A percentile compares a stretch with the other conserved stretches of the same genome.
Conservation (phyloP, 2,113 vertebrate species). For the Hyla sarda region DNA sequence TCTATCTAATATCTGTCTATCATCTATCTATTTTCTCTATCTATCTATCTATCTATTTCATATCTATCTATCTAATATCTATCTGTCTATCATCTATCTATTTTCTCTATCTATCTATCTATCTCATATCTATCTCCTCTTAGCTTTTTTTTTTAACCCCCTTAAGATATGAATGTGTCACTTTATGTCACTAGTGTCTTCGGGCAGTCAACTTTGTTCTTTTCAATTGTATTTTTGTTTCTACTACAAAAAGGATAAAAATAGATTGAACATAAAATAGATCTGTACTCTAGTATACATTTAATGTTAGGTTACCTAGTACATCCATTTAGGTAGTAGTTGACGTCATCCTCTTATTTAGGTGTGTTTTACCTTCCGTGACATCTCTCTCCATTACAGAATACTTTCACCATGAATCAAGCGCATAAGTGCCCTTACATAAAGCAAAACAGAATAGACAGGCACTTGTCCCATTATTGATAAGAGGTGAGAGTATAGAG, state of each 20-base stretch:
- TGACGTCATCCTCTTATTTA: neutral
- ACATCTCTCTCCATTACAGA: neutral
- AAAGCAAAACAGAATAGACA: neutral
- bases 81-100: too few species aligned
- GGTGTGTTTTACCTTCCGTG: conserved; percentile 19
- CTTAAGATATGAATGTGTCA: too few species aligned
- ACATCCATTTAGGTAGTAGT: neutral
- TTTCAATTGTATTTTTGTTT: neutral
- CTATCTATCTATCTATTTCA: too few species aligned
- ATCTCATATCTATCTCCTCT: too few species aligned
- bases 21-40: too few species aligned
- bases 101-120: too few species aligned
- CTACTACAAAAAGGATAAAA: neutral
- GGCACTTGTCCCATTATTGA: neutral
- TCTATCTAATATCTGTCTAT: too few species aligned
- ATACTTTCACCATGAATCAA: conserved; percentile 8
- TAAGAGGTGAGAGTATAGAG: neutral
- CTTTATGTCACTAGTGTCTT: too few species aligned
- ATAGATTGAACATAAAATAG: neutral
- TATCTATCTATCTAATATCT: too few species aligned
- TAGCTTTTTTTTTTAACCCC: too few species aligned
- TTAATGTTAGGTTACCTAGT: neutral
- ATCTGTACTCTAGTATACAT: neutral
- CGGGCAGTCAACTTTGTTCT: too few species aligned
- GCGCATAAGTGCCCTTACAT: neutral